Evolutionary conservation across 1,140 invertebrate species (phyloP).

Genomic region (Drosophila nasuta): DNA sequence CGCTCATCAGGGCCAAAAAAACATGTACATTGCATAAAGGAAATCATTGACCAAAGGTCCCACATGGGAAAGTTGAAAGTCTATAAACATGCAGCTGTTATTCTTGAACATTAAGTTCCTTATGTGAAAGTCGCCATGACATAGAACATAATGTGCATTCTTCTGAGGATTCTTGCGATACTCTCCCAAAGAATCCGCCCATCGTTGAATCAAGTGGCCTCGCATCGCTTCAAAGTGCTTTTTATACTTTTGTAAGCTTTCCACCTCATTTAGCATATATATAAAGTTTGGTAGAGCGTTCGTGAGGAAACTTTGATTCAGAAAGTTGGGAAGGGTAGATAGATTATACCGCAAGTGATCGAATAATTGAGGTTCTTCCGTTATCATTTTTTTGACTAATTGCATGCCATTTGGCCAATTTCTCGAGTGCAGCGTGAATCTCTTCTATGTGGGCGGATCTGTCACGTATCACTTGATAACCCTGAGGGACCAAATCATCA

Average conservation of each 20-base stretch:
- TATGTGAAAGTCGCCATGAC: slow-evolving; percentile 57
- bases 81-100: slow-evolving; percentile 40
- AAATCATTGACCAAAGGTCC: slow-evolving; percentile 49
- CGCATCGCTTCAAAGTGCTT: slow-evolving; percentile 21
- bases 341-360: slow-evolving; percentile 20
- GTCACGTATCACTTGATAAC: slow-evolving; percentile 44
- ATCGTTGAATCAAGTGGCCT: slow-evolving; percentile 15
- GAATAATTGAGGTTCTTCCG: slow-evolving; percentile 31
- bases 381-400: slow-evolving; percentile 44
- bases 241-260: slow-evolving; percentile 41
- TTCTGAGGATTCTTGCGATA: slow-evolving; percentile 5
- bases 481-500: slow-evolving; percentile 48
- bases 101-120: slow-evolving; percentile 54
- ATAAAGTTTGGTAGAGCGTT: slow-evolving; percentile 42
- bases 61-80: slow-evolving; percentile 47
- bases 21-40: slow-evolving; percentile 50
- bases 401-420: slow-evolving; percentile 56
- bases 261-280: slow-evolving; percentile 35
- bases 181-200: slow-evolving; percentile 27
- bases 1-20: slow-evolving; percentile 42
- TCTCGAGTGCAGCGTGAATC: slow-evolving; percentile 22
- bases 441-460: slow-evolving; percentile 35
- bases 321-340: slow-evolving; percentile 8
- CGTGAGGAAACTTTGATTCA: slow-evolving; percentile 34
- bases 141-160: slow-evolving; percentile 37